These are phyloP conservation scores for Sebastes schlegelii DNA, from an alignment of 2,113 vertebrate genomes.

Conservation along the genomic window DNA sequence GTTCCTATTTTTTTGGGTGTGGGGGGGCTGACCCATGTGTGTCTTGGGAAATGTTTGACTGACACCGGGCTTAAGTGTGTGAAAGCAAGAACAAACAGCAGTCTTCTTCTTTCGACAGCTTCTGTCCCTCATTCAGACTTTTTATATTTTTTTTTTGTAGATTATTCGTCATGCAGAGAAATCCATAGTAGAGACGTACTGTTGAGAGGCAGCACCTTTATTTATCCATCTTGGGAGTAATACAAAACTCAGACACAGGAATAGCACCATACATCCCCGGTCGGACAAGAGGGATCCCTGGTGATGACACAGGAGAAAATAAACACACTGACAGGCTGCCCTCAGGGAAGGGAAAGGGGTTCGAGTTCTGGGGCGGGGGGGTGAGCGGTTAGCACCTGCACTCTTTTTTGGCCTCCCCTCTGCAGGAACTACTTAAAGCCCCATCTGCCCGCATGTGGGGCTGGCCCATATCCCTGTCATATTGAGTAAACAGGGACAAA, in stretches of 20 bases:
- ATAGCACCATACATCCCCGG: conserved; percentile 48
- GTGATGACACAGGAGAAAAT: conserved; percentile 76
- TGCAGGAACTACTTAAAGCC: conserved; percentile 76
- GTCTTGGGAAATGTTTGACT: conserved; percentile 63
- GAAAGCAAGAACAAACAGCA: conserved; percentile 20
- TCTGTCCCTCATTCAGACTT: neutral
- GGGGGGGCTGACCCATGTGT: conserved; percentile 37
- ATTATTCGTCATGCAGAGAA: conserved; percentile 4
- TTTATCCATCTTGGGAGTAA: conserved; percentile 38
- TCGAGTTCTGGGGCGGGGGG: conserved; percentile 17
- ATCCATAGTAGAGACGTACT: neutral
- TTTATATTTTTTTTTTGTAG: neutral
- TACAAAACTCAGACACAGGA: conserved; percentile 45
- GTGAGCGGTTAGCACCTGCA: conserved; percentile 75
- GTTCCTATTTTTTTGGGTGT: conserved; percentile 39
- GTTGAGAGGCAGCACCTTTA: conserved; percentile 21
- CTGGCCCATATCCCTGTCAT: conserved; percentile 76
- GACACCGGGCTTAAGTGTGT: conserved; percentile 62
- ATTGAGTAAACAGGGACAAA: conserved; percentile 81
- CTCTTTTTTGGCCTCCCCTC: conserved; percentile 54
- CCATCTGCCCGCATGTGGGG: conserved; percentile 75
- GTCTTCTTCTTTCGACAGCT: neutral
- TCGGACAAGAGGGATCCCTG: conserved; percentile 62
- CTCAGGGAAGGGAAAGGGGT: conserved; percentile 63
- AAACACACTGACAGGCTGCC: conserved; percentile 75